These are phyloP conservation scores for Cephus pygmeus DNA, from an alignment of 2,888 invertebrate genomes.

Conservation along the genomic window DNA sequence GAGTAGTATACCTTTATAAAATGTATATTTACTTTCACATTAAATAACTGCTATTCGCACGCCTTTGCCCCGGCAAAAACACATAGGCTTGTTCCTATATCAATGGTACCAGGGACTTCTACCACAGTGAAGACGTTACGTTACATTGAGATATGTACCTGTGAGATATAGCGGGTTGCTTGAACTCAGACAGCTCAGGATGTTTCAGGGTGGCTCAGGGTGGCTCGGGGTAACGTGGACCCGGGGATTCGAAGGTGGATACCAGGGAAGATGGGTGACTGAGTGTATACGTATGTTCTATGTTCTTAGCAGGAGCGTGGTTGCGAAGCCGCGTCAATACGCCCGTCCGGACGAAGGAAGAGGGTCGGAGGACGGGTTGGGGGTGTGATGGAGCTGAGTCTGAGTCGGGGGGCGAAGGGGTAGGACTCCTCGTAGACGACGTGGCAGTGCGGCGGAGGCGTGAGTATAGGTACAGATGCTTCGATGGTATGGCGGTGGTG, in stretches of 20 bases:
- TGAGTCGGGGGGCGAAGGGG: conserved; percentile 28
- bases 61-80: not conserved
- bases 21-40: not conserved
- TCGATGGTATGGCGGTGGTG: conserved; percentile 21
- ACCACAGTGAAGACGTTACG: not conserved
- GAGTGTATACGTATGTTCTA: conserved; percentile 34
- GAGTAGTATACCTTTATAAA: not conserved
- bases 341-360: conserved; percentile 44
- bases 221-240: not conserved
- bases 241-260: conserved; percentile 27
- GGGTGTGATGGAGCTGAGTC: conserved; percentile 28
- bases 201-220: not conserved
- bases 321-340: conserved; percentile 60
- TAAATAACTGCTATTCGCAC: not conserved
- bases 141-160: not conserved
- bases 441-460: conserved; percentile 17
- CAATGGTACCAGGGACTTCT: not conserved
- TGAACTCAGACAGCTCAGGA: not conserved
- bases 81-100: not conserved
- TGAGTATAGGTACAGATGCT: conserved; percentile 21
- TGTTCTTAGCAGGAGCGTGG: conserved; percentile 53
- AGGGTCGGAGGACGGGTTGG: conserved; percentile 22
- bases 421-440: conserved; percentile 20
- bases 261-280: conserved; percentile 14
- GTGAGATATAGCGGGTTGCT: not conserved